phyloP scores from a whole-genome alignment of 2,888 invertebrate genomes.

The Tenthredo livida region DNA sequence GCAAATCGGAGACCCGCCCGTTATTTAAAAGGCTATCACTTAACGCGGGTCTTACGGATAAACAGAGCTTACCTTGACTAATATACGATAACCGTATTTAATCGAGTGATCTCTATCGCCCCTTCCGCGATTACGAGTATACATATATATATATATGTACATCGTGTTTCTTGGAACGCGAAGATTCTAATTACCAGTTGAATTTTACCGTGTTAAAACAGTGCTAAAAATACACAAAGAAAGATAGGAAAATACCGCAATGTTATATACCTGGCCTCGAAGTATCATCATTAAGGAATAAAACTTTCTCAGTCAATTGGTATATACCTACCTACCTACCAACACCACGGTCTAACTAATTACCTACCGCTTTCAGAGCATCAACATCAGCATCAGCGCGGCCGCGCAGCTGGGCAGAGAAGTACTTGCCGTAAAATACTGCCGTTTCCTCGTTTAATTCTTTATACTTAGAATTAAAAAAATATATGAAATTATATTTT shows the following conservation, averaged over 20 bases:
- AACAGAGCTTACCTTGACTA: neutral
- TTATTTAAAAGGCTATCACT: neutral
- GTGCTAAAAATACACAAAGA: constrained; percentile 8
- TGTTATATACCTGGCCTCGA: neutral
- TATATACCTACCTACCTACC: neutral
- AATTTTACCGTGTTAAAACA: constrained; percentile 7
- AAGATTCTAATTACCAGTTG: constrained; percentile 18
- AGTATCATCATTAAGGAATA: constrained; percentile 49
- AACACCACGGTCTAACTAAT: constrained; percentile 36
- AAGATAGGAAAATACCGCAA: constrained; percentile 27
- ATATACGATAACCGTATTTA: constrained; percentile 15
- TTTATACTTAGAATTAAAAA: neutral
- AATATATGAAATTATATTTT: neutral
- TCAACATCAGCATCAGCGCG: neutral
- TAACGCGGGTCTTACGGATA: neutral
- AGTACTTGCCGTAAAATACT: neutral
- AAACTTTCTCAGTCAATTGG: constrained; percentile 50
- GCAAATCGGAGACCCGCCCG: neutral
- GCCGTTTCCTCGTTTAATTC: constrained; percentile 12
- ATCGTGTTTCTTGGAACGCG: neutral
- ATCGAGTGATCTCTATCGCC: constrained; percentile 19
- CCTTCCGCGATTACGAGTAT: neutral
- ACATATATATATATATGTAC: too few relatives aligned
- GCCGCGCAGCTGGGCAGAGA: neutral
- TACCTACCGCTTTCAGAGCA: constrained; percentile 22